Evolutionary conservation across 2,797 vertebrate genomes (phyloP).

Genomic region (Siniperca scherzeri): DNA sequence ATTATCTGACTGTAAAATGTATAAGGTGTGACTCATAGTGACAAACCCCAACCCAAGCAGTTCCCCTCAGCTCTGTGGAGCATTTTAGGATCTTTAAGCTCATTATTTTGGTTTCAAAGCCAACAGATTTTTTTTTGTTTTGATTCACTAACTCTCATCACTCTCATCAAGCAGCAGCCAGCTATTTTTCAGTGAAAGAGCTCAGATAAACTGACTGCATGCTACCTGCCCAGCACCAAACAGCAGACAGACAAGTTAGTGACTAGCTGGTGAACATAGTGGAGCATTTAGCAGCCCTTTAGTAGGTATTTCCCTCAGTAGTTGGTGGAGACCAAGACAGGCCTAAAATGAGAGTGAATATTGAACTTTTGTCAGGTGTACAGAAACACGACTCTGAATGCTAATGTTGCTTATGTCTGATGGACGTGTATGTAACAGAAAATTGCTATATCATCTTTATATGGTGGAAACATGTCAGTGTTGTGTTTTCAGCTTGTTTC

Average conservation of each 20-base stretch:
- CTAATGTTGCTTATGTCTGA: neutral
- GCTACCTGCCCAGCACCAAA: neutral
- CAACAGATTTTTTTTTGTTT: too few relatives aligned
- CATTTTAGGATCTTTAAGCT: neutral
- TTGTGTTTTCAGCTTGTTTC: neutral
- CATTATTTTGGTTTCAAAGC: neutral
- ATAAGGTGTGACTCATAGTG: neutral
- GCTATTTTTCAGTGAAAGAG: neutral
- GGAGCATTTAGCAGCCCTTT: neutral
- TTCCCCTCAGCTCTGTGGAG: neutral
- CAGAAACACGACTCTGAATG: neutral
- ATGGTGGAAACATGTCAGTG: neutral
- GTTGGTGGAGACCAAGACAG: neutral
- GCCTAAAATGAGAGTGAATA: neutral
- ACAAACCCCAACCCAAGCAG: neutral
- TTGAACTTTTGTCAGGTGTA: neutral
- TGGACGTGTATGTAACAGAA: neutral
- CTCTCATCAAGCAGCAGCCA: neutral
- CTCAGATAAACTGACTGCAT: neutral
- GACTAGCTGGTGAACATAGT: neutral
- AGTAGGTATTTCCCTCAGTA: neutral
- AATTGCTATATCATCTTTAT: neutral
- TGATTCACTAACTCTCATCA: neutral
- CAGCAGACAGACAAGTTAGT: neutral
- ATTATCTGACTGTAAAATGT: neutral